A percentile compares a stretch with the other conserved stretches of the same genome.
These are phyloP conservation scores for Cyanoramphus novaezelandiae DNA, from an alignment of 2,113 vertebrate genomes.

Conservation along the genomic window DNA sequence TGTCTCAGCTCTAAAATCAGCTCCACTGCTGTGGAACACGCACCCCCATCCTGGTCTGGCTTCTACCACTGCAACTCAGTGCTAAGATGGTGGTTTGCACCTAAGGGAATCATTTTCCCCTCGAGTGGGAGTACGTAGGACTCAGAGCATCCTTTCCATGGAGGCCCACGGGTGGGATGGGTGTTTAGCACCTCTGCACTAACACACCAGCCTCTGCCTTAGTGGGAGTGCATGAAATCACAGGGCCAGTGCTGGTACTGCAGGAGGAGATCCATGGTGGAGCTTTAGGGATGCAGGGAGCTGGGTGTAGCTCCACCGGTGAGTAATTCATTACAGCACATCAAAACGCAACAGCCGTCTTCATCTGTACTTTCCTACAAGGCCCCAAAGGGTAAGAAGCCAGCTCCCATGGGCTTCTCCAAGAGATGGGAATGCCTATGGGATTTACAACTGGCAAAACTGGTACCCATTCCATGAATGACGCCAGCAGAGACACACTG, in stretches of 20 bases:
- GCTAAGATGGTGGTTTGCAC: not conserved
- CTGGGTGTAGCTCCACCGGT: not conserved
- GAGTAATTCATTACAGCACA: not conserved
- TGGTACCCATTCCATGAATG: not conserved
- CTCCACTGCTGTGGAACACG: not conserved
- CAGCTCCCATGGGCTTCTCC: not conserved
- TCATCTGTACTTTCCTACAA: not conserved
- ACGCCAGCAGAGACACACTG: not conserved
- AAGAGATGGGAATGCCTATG: not conserved
- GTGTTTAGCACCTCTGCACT: not conserved
- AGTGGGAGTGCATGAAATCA: not conserved
- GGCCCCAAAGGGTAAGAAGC: not conserved
- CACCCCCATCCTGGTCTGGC: not conserved
- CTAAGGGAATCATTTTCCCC: not conserved
- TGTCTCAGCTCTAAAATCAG: not conserved
- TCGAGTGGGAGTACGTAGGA: not conserved
- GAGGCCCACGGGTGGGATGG: not conserved
- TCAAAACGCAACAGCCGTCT: not conserved
- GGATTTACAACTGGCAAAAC: not conserved
- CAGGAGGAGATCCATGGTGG: not conserved
- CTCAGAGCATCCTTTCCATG: not conserved
- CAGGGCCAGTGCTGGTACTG: not conserved
- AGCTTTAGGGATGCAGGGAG: not conserved
- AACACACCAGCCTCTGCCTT: not conserved
- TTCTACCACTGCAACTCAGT: not conserved